Percentiles rank a stretch among this genome's conserved stretches.
Evolutionary conservation across 2,113 vertebrate species (phyloP).

Genomic region (Oncorhynchus nerka): DNA sequence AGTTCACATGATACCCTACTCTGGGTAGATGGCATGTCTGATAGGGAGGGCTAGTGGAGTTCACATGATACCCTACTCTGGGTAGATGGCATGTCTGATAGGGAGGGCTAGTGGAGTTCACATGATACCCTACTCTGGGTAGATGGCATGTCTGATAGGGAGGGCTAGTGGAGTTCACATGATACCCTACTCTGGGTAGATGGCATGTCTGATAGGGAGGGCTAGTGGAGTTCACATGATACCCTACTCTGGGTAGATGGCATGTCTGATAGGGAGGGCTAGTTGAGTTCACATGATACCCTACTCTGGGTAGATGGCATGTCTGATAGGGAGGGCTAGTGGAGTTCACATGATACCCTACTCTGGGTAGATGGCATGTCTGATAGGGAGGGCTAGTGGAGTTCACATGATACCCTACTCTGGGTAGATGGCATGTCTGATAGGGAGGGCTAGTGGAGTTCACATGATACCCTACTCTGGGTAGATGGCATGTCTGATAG

Average conservation of each 20-base stretch:
- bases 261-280: too few species aligned
- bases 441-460: constrained; percentile 10
- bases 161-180: neutral
- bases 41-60: neutral
- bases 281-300: neutral
- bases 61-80: neutral
- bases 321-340: constrained; percentile 9
- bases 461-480: neutral
- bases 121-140: neutral
- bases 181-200: neutral
- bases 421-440: neutral
- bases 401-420: neutral
- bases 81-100: neutral
- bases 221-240: constrained; percentile 13
- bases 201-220: neutral
- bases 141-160: too few species aligned
- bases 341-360: neutral
- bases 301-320: neutral
- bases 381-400: neutral
- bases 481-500: neutral
- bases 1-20: constrained; percentile 3
- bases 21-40: neutral
- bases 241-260: neutral
- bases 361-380: neutral
- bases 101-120: constrained; percentile 12